Evolutionary conservation across 2,113 vertebrate genomes (phyloP).

Genomic region (Spermophilus dauricus): DNA sequence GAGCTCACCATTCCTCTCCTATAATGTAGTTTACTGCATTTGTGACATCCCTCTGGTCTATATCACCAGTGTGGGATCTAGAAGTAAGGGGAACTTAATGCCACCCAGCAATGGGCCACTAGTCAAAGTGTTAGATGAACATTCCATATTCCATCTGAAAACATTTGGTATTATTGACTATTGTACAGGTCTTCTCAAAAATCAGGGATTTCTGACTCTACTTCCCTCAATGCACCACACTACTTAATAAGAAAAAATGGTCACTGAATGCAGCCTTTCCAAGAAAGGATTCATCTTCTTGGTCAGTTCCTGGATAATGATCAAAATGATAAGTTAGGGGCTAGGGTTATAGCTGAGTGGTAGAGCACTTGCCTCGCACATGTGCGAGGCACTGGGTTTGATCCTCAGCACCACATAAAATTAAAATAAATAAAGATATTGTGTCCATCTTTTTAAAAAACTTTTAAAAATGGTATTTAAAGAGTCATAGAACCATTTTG

Average conservation of each 20-base stretch:
- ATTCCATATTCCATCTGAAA: background rate
- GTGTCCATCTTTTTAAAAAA: too few species aligned
- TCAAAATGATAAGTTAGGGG: background rate
- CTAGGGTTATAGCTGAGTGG: too few species aligned
- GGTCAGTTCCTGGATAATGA: background rate
- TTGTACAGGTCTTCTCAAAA: background rate
- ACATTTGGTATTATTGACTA: background rate
- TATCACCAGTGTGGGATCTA: background rate
- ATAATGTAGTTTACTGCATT: background rate
- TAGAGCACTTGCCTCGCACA: too few species aligned
- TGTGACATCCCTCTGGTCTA: background rate
- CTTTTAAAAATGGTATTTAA: background rate
- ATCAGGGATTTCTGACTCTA: background rate
- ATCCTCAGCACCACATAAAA: too few species aligned
- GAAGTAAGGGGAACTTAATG: background rate
- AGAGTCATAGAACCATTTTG: background rate
- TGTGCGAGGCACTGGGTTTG: too few species aligned
- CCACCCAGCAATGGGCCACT: background rate
- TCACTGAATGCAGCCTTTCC: background rate
- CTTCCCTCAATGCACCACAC: background rate
- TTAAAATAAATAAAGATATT: too few species aligned
- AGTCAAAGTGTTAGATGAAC: background rate
- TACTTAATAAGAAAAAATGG: background rate
- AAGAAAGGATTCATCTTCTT: constrained; percentile 5
- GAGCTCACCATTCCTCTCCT: background rate